A percentile compares a stretch with the other conserved stretches of the same genome.
phyloP scores from a whole-genome alignment of 2,797 vertebrate species.

The Poecilia velifera region DNA sequence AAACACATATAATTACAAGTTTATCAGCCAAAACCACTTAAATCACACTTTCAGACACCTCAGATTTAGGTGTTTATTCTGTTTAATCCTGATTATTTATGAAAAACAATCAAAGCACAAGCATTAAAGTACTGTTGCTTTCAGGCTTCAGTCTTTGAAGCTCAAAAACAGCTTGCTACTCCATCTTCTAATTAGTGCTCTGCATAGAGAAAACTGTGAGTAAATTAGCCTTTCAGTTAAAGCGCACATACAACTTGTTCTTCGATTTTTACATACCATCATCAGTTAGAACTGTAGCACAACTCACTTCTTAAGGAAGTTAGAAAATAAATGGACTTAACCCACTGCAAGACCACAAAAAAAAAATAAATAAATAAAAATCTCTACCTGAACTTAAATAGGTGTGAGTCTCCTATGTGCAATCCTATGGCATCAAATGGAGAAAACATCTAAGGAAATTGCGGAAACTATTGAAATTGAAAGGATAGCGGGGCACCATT shows the following conservation, averaged over 20 bases:
- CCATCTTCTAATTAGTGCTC: neutral
- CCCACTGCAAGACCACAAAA: too few relatives aligned
- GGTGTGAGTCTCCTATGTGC: too few relatives aligned
- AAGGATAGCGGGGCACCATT: too few relatives aligned
- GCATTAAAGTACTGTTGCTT: neutral
- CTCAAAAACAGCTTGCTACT: neutral
- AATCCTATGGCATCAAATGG: too few relatives aligned
- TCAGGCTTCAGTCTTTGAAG: neutral
- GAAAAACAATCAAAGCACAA: neutral
- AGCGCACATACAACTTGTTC: neutral
- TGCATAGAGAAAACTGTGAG: neutral
- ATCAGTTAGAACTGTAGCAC: too few relatives aligned
- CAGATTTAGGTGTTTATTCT: neutral
- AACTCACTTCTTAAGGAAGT: too few relatives aligned
- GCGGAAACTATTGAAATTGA: too few relatives aligned
- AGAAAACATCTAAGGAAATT: too few relatives aligned
- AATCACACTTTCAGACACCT: neutral
- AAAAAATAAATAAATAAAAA: too few relatives aligned
- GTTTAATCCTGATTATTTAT: neutral
- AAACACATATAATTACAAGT: neutral
- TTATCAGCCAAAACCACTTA: neutral
- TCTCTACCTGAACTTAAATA: too few relatives aligned
- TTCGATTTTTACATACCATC: neutral
- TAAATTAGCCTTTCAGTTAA: neutral
- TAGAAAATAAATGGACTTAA: too few relatives aligned